A percentile compares a stretch with the other conserved stretches of the same genome.
Evolutionary conservation across 2,888 invertebrate species (phyloP).

Genomic region (Pachycephus smyrnensis): DNA sequence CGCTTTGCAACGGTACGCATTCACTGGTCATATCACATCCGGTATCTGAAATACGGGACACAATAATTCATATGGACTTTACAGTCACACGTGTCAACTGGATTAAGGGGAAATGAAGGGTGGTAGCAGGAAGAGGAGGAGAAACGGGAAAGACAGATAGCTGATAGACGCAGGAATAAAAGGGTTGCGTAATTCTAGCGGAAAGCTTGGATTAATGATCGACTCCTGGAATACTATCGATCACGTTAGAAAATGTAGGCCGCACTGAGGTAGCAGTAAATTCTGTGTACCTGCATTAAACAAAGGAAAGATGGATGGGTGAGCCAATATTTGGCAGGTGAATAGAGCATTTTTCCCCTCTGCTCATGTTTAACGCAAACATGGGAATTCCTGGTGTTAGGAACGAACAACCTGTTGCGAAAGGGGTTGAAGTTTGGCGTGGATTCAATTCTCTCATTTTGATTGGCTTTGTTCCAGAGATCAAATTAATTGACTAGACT

Average conservation of each 20-base stretch:
- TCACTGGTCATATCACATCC: constrained; percentile 56
- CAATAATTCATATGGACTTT: not conserved
- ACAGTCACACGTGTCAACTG: not conserved
- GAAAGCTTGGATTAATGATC: not conserved
- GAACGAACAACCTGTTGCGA: not conserved
- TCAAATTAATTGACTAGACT: constrained; percentile 32
- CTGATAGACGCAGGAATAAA: not conserved
- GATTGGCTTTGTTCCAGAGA: not conserved
- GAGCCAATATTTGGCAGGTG: not conserved
- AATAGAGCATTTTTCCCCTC: not conserved
- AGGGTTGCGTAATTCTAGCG: not conserved
- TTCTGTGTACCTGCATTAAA: not conserved
- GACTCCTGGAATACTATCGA: not conserved
- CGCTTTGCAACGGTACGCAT: constrained; percentile 58
- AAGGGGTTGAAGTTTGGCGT: not conserved
- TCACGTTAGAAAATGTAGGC: not conserved
- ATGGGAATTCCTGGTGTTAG: not conserved
- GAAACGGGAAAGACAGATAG: not conserved
- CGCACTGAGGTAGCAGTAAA: not conserved
- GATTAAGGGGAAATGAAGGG: not conserved
- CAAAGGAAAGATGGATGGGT: not conserved
- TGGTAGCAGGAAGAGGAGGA: too few species aligned
- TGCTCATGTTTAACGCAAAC: not conserved
- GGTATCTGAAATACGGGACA: constrained; percentile 50
- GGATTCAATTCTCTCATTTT: not conserved